Conservation (phyloP, 64 coral and sea anemone species). For the Exaiptasia diaphana region DNA sequence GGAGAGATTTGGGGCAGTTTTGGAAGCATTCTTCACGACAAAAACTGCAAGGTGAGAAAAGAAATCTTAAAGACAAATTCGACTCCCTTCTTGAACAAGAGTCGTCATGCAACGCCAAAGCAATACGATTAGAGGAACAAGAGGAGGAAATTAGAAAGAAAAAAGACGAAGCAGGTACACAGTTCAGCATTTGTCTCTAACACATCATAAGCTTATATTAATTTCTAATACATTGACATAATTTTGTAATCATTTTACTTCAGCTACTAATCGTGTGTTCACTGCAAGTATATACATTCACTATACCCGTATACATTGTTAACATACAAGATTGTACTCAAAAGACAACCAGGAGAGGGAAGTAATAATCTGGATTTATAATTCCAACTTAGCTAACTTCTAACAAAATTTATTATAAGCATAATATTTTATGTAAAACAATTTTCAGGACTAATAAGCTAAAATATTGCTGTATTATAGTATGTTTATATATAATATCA, state of each 20-base stretch:
- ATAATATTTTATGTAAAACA: not conserved
- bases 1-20: too few relatives aligned
- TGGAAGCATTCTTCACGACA: not conserved
- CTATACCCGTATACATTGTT: not conserved
- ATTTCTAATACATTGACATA: not conserved
- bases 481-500: not conserved
- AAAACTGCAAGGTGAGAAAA: not conserved
- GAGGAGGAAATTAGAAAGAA: not conserved
- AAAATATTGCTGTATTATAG: not conserved
- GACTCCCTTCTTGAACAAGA: too few relatives aligned
- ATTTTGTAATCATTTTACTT: not conserved
- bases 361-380: not conserved
- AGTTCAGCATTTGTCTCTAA: not conserved
- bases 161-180: not conserved
- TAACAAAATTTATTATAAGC: not conserved
- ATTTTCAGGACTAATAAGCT: not conserved
- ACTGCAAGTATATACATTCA: not conserved
- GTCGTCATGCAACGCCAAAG: not conserved
- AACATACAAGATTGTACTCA: not conserved
- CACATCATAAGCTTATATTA: too few relatives aligned
- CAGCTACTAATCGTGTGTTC: not conserved
- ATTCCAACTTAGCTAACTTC: not conserved
- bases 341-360: not conserved
- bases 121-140: not conserved
- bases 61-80: not conserved